phyloP scores from a whole-genome alignment of 2,888 invertebrate genomes.

The Hydriomena furcata region DNA sequence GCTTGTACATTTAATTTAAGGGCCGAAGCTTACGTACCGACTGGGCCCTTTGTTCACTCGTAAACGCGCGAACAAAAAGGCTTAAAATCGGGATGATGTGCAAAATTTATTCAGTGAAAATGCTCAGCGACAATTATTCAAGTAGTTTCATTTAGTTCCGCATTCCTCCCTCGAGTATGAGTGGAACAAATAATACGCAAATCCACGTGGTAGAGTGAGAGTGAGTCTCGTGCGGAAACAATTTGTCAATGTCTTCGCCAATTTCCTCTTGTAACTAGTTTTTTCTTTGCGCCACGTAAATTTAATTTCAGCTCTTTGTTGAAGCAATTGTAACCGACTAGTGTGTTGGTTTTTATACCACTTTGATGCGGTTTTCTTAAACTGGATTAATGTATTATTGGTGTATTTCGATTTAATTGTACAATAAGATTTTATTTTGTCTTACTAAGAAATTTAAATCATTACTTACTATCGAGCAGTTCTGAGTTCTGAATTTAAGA shows the following conservation, averaged over 20 bases:
- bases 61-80: slow-evolving; percentile 26
- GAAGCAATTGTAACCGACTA: slow-evolving; percentile 58
- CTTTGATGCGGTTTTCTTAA: not conserved
- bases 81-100: slow-evolving; percentile 19
- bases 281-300: slow-evolving; percentile 80
- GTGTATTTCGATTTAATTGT: too few species aligned
- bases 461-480: too few species aligned
- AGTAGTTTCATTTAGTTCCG: slow-evolving; percentile 52
- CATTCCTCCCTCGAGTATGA: slow-evolving; percentile 41
- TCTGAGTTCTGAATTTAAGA: too few species aligned
- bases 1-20: slow-evolving; percentile 28
- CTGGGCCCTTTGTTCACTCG: slow-evolving; percentile 34
- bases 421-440: too few species aligned
- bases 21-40: slow-evolving; percentile 10
- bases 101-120: slow-evolving; percentile 42
- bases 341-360: slow-evolving; percentile 36
- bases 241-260: slow-evolving; percentile 82
- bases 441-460: too few species aligned
- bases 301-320: slow-evolving; percentile 79
- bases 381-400: not conserved
- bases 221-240: slow-evolving; percentile 69
- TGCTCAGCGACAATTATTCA: slow-evolving; percentile 53
- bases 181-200: slow-evolving; percentile 46
- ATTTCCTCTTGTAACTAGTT: slow-evolving; percentile 82
- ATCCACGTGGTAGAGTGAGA: slow-evolving; percentile 49